Conservation (phyloP, 2,113 vertebrate genomes). For the Boulengeromyrus knoepffleri region DNA sequence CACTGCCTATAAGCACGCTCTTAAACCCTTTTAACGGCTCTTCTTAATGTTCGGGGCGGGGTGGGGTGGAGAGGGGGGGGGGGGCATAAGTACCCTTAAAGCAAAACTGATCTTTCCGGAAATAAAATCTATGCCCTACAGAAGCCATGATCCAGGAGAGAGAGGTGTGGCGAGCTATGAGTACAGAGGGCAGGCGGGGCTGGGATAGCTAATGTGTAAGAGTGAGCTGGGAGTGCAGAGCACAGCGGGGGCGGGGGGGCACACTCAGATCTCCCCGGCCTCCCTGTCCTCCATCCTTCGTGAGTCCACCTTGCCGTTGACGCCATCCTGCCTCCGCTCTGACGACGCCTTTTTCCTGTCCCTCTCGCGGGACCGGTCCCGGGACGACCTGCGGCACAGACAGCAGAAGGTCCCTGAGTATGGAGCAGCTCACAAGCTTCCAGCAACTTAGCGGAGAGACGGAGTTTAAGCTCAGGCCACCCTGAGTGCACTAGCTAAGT, state of each 20-base stretch:
- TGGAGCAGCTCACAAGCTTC: neutral
- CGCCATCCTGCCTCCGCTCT: conserved; percentile 67
- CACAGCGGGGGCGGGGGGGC: neutral
- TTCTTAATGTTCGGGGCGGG: neutral
- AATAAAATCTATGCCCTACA: conserved; percentile 1
- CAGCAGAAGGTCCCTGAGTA: neutral
- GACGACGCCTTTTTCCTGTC: conserved; percentile 68
- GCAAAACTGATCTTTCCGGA: neutral
- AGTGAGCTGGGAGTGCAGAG: neutral
- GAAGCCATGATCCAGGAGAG: conserved; percentile 24
- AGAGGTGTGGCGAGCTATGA: neutral
- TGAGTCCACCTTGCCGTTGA: conserved; percentile 77
- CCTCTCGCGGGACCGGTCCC: conserved; percentile 75
- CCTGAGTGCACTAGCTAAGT: neutral
- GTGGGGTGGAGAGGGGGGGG: neutral
- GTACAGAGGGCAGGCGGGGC: neutral
- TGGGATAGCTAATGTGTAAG: neutral
- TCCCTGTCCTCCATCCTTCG: conserved; percentile 81
- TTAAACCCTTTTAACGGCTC: neutral
- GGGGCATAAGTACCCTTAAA: neutral
- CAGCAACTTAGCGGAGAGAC: neutral
- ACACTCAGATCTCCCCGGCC: conserved; percentile 76
- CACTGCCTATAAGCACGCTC: neutral
- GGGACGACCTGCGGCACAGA: conserved; percentile 64
- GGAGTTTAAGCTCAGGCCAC: neutral